A percentile compares a stretch with the other conserved stretches of the same genome.
phyloP scores from a whole-genome alignment of 2,797 vertebrate species.

The Sebastes iracundus region DNA sequence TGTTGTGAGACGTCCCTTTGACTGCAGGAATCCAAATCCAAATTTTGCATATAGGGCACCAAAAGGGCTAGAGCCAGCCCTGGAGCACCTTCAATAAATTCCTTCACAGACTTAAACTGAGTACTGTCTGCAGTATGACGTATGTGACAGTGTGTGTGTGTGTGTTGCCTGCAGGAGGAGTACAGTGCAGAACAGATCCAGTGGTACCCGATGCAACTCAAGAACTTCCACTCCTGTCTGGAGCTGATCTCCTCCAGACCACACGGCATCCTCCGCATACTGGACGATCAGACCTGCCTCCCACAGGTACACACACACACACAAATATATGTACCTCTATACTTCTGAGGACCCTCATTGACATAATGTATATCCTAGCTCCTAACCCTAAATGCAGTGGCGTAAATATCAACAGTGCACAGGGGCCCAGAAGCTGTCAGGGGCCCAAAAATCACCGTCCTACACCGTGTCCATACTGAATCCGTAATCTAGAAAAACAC shows the following conservation, averaged over 20 bases:
- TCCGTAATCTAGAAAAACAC: no score
- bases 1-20: neutral
- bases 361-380: no score
- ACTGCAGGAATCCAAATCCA: neutral
- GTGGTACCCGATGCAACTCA: slow-evolving; percentile 85
- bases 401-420: no score
- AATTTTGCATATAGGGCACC: no score
- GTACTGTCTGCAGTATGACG: neutral
- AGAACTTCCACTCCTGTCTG: slow-evolving; percentile 82
- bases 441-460: no score
- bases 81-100: no score
- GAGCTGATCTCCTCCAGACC: slow-evolving; percentile 88
- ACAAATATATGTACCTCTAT: no score
- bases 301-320: slow-evolving; percentile 82
- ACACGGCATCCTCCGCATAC: slow-evolving; percentile 88
- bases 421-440: fast-evolving
- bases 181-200: slow-evolving; percentile 86
- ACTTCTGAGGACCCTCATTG: no score
- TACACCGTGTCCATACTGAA: no score
- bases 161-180: slow-evolving; percentile 83
- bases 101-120: neutral
- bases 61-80: no score
- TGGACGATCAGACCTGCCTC: slow-evolving; percentile 91
- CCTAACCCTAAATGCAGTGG: no score
- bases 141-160: neutral